Percentiles rank a stretch among this genome's conserved stretches.
Evolutionary conservation across 2,113 vertebrate species (phyloP).

Genomic region (Pelecanoides urinatrix): DNA sequence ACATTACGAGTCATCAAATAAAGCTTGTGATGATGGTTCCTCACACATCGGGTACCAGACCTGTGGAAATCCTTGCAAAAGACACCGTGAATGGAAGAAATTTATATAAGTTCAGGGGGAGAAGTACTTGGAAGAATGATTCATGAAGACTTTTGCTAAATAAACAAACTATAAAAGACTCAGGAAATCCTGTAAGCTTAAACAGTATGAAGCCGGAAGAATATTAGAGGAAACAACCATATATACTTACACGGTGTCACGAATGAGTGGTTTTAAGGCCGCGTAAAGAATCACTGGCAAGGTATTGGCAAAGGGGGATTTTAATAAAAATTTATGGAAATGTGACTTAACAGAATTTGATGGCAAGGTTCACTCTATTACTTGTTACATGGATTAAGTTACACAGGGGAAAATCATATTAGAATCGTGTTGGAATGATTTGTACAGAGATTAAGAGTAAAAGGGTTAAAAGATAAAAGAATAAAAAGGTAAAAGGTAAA

Average conservation of each 20-base stretch:
- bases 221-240: background rate
- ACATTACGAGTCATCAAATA: background rate
- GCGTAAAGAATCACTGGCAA: no score
- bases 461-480: no score
- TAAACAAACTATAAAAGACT: background rate
- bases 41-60: background rate
- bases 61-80: background rate
- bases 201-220: background rate
- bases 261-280: no score
- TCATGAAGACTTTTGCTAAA: background rate
- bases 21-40: background rate
- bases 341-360: no score
- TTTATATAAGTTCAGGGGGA: background rate
- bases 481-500: no score
- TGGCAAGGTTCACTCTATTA: no score
- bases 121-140: background rate
- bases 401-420: no score
- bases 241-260: accelerated
- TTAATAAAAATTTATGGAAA: no score
- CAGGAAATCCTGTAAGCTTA: background rate
- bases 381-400: no score
- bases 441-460: no score
- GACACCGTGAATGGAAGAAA: background rate
- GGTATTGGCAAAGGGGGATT: no score
- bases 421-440: no score